phyloP scores from a whole-genome alignment of 2,113 vertebrate genomes.

The Heteronetta atricapilla region DNA sequence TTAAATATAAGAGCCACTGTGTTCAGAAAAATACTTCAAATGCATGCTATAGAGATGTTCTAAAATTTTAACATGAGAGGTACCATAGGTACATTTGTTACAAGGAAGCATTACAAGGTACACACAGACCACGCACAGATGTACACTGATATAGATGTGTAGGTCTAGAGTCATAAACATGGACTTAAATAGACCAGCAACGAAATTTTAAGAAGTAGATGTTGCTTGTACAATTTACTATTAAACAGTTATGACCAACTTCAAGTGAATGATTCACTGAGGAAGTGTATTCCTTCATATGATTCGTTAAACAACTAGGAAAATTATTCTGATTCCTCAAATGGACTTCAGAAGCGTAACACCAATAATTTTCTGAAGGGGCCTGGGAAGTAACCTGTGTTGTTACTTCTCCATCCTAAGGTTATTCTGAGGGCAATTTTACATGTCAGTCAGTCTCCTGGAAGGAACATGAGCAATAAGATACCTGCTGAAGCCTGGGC shows the following conservation, averaged over 20 bases:
- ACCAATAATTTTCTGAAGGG: neutral
- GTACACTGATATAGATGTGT: fast-evolving
- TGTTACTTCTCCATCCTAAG: neutral
- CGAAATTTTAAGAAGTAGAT: neutral
- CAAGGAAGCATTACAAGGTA: neutral
- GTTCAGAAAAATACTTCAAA: neutral
- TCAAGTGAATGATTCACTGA: neutral
- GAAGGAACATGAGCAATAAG: neutral
- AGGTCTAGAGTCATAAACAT: neutral
- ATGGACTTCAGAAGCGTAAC: neutral
- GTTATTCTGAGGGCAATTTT: neutral
- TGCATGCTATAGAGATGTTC: neutral
- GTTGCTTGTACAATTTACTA: neutral
- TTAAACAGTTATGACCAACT: neutral
- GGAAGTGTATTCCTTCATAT: neutral
- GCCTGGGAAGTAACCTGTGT: neutral
- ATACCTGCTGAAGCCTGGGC: neutral
- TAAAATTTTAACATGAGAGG: fast-evolving
- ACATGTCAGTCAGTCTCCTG: neutral
- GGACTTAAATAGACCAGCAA: neutral
- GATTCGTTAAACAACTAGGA: neutral
- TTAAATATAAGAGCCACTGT: neutral
- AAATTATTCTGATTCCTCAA: neutral
- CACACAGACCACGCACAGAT: neutral
- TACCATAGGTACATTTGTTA: neutral